Evolutionary conservation across 37 sponge, comb jelly and placozoan genomes (phyloP).

Genomic region (Chondrilla cf. caribensis): DNA sequence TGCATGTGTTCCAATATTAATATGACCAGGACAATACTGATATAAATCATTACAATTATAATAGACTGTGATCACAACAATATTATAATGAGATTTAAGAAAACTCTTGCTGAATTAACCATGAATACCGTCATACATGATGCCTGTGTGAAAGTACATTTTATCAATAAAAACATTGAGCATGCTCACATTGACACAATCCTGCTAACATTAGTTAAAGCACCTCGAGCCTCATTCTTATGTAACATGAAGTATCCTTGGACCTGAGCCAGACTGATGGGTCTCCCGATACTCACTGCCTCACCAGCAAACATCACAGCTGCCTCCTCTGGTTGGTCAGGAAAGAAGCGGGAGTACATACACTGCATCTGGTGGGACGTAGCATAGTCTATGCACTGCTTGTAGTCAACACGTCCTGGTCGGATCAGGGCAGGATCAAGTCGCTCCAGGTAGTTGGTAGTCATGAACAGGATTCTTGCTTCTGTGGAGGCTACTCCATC

Average conservation of each 20-base stretch:
- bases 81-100: too few species aligned
- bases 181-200: too few species aligned
- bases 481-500: constrained; percentile 90
- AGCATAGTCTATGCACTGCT: constrained; percentile 65
- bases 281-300: not conserved
- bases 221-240: constrained; percentile 57
- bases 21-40: too few species aligned
- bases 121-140: too few species aligned
- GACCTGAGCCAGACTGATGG: constrained; percentile 76
- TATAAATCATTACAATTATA: too few species aligned
- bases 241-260: constrained; percentile 84
- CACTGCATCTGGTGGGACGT: constrained; percentile 50
- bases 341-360: constrained; percentile 82
- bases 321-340: constrained; percentile 41
- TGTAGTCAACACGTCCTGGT: constrained; percentile 87
- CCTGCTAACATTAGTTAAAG: constrained; percentile 21
- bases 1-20: too few species aligned
- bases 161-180: too few species aligned
- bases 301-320: constrained; percentile 52
- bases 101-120: too few species aligned
- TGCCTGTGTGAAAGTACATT: too few species aligned
- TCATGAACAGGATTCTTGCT: constrained; percentile 83
- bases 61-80: too few species aligned
- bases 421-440: constrained; percentile 87
- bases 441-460: constrained; percentile 88